These are phyloP conservation scores for Columba livia DNA, from an alignment of 2,113 vertebrate species.

Conservation along the genomic window DNA sequence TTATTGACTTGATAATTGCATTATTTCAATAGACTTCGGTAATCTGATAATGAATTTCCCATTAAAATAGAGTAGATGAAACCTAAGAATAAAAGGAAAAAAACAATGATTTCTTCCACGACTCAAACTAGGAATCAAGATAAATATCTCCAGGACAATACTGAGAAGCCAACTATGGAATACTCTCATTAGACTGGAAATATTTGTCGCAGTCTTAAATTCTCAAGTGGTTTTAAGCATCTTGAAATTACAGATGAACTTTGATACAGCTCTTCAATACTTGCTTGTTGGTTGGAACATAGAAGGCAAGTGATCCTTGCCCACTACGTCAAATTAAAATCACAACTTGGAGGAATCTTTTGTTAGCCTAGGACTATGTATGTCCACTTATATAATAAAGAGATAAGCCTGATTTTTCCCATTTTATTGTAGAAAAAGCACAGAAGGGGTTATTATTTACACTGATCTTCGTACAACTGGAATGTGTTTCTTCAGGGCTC, in stretches of 20 bases:
- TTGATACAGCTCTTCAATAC: background rate
- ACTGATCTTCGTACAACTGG: background rate
- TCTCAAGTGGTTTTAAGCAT: background rate
- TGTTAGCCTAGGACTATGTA: background rate
- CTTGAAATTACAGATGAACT: background rate
- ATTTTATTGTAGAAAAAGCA: slow-evolving; percentile 19
- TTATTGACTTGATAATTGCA: background rate
- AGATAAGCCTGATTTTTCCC: background rate
- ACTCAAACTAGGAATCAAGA: background rate
- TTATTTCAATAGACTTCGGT: background rate
- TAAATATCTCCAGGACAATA: background rate
- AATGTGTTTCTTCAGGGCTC: background rate
- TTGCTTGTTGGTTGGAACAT: background rate
- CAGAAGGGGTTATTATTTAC: background rate
- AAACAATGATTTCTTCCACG: background rate
- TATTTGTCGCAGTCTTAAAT: background rate
- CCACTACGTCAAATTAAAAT: background rate
- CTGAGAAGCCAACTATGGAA: background rate
- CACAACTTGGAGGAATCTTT: background rate
- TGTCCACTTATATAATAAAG: background rate
- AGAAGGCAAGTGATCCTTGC: background rate
- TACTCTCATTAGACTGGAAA: background rate
- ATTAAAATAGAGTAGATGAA: background rate
- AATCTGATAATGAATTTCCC: background rate
- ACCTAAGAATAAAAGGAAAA: background rate